Base-by-base conservation (phyloP, 2,797 vertebrate genomes). In the Sebastes cheni region DNA sequence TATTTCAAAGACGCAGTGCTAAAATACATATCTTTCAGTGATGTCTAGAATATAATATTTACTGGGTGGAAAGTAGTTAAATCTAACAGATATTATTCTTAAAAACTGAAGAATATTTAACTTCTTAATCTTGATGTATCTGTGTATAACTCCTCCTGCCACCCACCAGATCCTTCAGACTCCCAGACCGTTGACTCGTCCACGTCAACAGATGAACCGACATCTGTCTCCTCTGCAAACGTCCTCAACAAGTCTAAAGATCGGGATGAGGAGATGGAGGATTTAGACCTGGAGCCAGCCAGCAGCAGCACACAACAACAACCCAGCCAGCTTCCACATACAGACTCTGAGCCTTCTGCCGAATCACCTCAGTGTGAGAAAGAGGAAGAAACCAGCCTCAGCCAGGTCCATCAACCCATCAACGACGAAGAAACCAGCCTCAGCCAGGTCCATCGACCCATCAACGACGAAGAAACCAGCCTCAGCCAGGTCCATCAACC, bases 81-180 rank as follows among this genome's bases (percentile, higher is more conserved):
- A 30, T 20, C 2, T 4, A 68, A 54, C 11, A 13, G 36, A 13
- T 39, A n/a, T 22, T n/a, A 50, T 23, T 64, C 12, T 13, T 42
- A 27, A 27, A 66, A 27, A 25, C 34, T 65, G 23, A 29, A 65
- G 14, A 18, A 16, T 8, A 14, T 32, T n/a, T 14, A 22, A 11
- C n/a, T 11, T 22, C 5, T 42, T 6, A 42, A 42, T 54, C 12
- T 23, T 27, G 12, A 56, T 2, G 11, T 56, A 29, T 6, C 10
- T 27, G 2, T 36, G 50, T 50, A 50, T 50, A 18, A 50, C 46
- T 50, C 6, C 18, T 50, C 46, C 18, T 50, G 46, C 18, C 46
- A 50, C 12, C 36, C 7, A 36, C 2, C 50, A 92, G 91, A 85
- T 32, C 65, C 84, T 2, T 42, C 81, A 52, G 66, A 73, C 46